A percentile compares a stretch with the other conserved stretches of the same genome.
Conservation (phyloP, 2,888 invertebrate species). For the Blastobasis adustella region DNA sequence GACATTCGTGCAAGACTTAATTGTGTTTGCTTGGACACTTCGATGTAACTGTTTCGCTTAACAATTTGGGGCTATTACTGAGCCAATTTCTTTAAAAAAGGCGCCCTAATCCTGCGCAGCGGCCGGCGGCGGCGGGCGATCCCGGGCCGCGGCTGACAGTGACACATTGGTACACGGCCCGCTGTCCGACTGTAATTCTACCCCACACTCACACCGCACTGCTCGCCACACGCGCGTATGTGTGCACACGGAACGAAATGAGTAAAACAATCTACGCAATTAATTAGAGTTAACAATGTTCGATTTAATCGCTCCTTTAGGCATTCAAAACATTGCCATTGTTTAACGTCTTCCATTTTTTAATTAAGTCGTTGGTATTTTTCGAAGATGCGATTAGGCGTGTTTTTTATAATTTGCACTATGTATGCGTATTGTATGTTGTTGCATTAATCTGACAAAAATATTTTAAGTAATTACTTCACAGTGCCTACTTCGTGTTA, state of each 20-base stretch:
- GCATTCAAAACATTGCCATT: no score
- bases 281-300: constrained; percentile 28
- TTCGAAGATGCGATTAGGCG: constrained; percentile 13
- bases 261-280: constrained; percentile 49
- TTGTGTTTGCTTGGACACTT: no score
- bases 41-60: no score
- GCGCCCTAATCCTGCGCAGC: constrained; percentile 46
- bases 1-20: constrained; percentile 10
- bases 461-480: no score
- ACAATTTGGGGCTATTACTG: constrained; percentile 17
- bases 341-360: no score
- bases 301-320: constrained; percentile 11
- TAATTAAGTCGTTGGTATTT: no score
- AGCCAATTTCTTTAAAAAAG: constrained; percentile 61
- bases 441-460: no score
- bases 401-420: no score
- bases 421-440: no score
- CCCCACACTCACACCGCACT: constrained; percentile 24
- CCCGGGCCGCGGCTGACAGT: constrained; percentile 59
- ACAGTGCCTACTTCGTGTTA: no score
- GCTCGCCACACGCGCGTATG: no score
- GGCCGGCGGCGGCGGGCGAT: neutral
- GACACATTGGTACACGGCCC: constrained; percentile 73
- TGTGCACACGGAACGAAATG: constrained; percentile 30
- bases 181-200: constrained; percentile 70